Percentiles rank a stretch among this genome's conserved stretches.
Evolutionary conservation across 2,888 invertebrate species (phyloP).

Genomic region (Dugesia japonica): DNA sequence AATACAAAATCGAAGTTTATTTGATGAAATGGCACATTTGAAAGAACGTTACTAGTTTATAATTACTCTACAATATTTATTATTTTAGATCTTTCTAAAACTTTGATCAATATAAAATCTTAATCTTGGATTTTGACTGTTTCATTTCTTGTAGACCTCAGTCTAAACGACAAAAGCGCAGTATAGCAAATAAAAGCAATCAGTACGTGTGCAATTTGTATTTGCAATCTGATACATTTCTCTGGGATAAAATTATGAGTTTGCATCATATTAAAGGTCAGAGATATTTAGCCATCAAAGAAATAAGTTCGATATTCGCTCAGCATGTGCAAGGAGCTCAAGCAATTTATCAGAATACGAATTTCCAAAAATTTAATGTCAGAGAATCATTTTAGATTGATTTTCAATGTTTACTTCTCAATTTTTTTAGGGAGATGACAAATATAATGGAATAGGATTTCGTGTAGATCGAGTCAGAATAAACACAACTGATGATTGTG

Average conservation of each 20-base stretch:
- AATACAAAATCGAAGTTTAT: too few species aligned
- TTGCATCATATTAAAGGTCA: conserved; percentile 29
- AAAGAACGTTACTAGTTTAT: too few species aligned
- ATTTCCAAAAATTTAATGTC: conserved; percentile 38
- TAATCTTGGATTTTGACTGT: too few species aligned
- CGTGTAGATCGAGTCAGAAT: conserved; percentile 32
- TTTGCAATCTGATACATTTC: conserved; percentile 90
- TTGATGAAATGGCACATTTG: too few species aligned
- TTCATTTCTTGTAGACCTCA: too few species aligned
- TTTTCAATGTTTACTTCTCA: too few species aligned
- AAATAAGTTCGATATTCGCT: conserved; percentile 85
- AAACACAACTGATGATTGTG: conserved; percentile 33
- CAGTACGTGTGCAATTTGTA: conserved; percentile 62
- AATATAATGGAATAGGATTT: conserved; percentile 29
- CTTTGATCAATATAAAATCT: too few species aligned
- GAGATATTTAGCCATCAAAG: conserved; percentile 64
- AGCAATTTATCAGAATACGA: conserved; percentile 51
- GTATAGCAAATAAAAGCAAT: neutral
- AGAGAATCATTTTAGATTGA: too few species aligned
- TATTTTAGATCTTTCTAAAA: too few species aligned
- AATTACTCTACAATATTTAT: too few species aligned
- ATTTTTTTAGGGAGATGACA: neutral
- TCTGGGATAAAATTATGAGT: conserved; percentile 64
- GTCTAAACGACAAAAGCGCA: neutral
- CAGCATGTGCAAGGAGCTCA: conserved; percentile 83